These are phyloP conservation scores for Centruroides vittatus DNA, from an alignment of 1,140 invertebrate genomes.

Conservation along the genomic window DNA sequence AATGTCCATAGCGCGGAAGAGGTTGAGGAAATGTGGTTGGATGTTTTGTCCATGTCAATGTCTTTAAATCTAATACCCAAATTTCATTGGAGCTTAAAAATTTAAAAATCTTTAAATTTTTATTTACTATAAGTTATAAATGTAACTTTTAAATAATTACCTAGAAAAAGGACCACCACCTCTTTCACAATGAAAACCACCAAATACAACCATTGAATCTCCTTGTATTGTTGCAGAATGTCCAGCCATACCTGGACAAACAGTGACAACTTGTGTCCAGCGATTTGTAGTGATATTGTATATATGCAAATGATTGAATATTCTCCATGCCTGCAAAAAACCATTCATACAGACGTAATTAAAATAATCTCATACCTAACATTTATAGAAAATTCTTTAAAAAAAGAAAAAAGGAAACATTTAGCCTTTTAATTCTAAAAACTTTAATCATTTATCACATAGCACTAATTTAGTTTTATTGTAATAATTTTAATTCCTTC, in stretches of 20 bases:
- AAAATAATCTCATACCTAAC: no score
- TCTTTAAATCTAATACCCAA: constrained; percentile 71
- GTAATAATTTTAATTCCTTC: no score
- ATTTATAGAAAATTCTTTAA: no score
- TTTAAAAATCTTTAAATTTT: not conserved
- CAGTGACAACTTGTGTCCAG: constrained; percentile 53
- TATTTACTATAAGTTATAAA: not conserved
- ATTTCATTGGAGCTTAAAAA: constrained; percentile 61
- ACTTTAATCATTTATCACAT: no score
- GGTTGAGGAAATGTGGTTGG: constrained; percentile 51
- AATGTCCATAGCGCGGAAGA: constrained; percentile 72
- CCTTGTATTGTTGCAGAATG: constrained; percentile 82
- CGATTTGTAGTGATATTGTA: constrained; percentile 69
- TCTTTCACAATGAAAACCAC: constrained; percentile 40
- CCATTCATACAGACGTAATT: no score
- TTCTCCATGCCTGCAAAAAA: constrained; percentile 26
- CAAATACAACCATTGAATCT: constrained; percentile 64
- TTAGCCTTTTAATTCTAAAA: no score
- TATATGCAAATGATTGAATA: constrained; percentile 85
- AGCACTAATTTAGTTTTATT: no score
- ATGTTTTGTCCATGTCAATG: constrained; percentile 59
- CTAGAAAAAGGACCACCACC: constrained; percentile 18
- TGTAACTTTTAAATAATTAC: constrained; percentile 10
- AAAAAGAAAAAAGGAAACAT: no score
- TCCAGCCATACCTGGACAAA: constrained; percentile 61